Base-by-base conservation (phyloP, 2,888 invertebrate genomes). In the Phalera bucephala region DNA sequence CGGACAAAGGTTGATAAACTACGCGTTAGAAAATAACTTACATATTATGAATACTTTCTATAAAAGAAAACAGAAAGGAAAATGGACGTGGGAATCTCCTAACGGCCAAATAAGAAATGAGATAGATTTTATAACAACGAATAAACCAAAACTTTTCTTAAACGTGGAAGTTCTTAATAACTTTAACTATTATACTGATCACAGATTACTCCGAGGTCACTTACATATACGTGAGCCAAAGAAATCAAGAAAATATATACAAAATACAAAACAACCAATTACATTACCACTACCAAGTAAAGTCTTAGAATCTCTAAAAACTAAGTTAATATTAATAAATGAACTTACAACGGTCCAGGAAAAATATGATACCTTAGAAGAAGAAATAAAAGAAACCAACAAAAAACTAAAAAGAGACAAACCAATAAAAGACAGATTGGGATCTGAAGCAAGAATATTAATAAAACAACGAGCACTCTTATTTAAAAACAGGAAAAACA, bases 51-150 rank as follows among this genome's bases (percentile, higher is more conserved):
- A 52, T 29, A 45, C 11, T 27, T 41, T 22, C n/a, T 51, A 36
- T 14, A 43, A 42, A 15, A 46, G 34, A 31, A 45, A 36, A 10
- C 31, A 10, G n/a, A 35, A 37, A 3, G 43, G 33, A 21, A 54
- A 45, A 41, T 50, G 45, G 44, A 53, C 51, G n/a, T 51, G 51
- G 49, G 21, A 20, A 17, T 52, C 48, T 7, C 51, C 52, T 2
- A 40, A 56, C 14, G 50, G 52, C 0, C 6, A 11, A 26, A 26
- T 34, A 35, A 47, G 30, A 43, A 52, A 51, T 22, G 45, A 53
- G 13, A 53, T 52, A 34, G 51, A 56, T 23, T 52, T 31, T 11
- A 46, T 50, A 32, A 19, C 11, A 7, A 30, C 30, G 11, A 30
- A 46, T 28, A 38, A 43, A 37, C 29, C 33, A 1, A 45, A 11